These are phyloP conservation scores for Mimas tiliae DNA, from an alignment of 2,888 invertebrate species.

Conservation along the genomic window DNA sequence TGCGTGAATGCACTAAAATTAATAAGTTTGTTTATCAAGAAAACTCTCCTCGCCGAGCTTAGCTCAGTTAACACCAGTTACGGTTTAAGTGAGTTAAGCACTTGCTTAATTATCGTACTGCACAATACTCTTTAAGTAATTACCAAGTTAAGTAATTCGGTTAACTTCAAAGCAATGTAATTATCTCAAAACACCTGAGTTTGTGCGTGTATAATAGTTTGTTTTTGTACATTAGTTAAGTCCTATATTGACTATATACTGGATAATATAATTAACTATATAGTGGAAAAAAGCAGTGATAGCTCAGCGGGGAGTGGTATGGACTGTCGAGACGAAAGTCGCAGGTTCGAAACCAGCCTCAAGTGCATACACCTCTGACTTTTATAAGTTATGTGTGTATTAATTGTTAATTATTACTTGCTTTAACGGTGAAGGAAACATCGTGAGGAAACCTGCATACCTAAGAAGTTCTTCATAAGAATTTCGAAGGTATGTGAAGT, in stretches of 20 bases:
- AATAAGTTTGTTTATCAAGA: constrained; percentile 38
- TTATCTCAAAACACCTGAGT: constrained; percentile 43
- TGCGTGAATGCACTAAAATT: constrained; percentile 12
- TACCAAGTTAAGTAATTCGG: constrained; percentile 46
- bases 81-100: constrained; percentile 48
- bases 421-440: too few relatives aligned
- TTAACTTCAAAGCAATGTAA: constrained; percentile 46
- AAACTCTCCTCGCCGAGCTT: constrained; percentile 40
- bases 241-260: background rate
- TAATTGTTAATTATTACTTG: too few relatives aligned
- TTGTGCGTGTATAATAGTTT: background rate
- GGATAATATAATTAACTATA: too few relatives aligned
- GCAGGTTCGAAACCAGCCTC: too few relatives aligned
- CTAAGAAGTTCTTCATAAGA: too few relatives aligned
- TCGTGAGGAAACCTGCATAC: too few relatives aligned
- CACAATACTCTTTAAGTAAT: constrained; percentile 51
- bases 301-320: too few relatives aligned
- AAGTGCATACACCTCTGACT: too few relatives aligned
- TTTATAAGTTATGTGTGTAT: too few relatives aligned
- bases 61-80: constrained; percentile 47
- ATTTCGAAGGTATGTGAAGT: too few relatives aligned
- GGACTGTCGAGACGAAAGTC: too few relatives aligned
- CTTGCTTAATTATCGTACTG: constrained; percentile 53
- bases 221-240: background rate
- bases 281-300: too few relatives aligned